Base-by-base conservation (phyloP, 2,113 vertebrate species). In the Centropristis striata region DNA sequence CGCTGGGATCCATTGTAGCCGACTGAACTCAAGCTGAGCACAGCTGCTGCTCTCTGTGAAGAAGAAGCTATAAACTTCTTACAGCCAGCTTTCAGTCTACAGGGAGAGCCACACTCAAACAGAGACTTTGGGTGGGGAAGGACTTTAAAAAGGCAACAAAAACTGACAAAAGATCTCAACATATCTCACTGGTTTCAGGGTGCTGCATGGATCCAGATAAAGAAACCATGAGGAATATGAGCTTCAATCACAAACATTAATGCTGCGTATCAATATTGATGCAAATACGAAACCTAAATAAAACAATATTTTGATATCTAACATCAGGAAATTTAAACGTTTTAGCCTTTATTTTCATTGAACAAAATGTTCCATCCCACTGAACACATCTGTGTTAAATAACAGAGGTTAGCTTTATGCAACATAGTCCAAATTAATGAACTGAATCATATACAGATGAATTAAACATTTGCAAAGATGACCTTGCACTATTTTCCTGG, bases 11-110 rank as follows among this genome's bases (percentile, higher is more conserved):
- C 50, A 69, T 47, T 76, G 63, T 50, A 49, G 72, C 41, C 27
- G 65, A 41, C 23, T 42, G 41, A 72, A 47, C 44, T 67, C 60
- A 71, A 27, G 55, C 71, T 46, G 82, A 21, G 60, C 66, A 32
- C 70, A 78, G 70, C 70, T 66, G 46, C 75, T 47, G 49, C 41
- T 65, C 57, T 57, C 9, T 59, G 59, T 65, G 53, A 46, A 71
- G 47, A 66, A 23, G 41, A 53, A 0, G 7, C 25, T 23, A 20
- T 13, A 14, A 51, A 58, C 27, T 16, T 74, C 70, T 41, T 53
- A 63, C 25, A 57, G 32, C 49, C 64, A 51, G 25, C 3, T 63
- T 72, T 61, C 57, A 74, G 16, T 49, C 57, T 51, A 55, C 57
- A 36, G 58, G 21, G 61, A 46, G 41, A 61, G 68, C 21, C 60